phyloP scores from a whole-genome alignment of 1,140 invertebrate species.

The Maconellicoccus hirsutus region DNA sequence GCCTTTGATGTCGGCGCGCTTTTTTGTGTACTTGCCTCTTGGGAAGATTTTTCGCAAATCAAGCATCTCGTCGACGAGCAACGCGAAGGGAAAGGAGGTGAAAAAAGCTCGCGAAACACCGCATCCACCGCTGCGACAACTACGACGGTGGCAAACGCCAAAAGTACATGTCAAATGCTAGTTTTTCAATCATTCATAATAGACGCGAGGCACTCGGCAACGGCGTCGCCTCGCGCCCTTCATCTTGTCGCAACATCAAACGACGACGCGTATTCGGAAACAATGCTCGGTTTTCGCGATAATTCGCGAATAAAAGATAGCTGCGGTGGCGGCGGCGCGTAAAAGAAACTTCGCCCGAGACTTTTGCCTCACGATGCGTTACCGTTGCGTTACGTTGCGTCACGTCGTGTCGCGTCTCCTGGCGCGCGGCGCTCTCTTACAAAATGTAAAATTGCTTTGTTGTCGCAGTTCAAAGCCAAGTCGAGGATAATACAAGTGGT shows the following conservation, averaged over 20 bases:
- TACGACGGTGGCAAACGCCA: too few species aligned
- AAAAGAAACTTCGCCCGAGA: background rate
- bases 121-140: too few species aligned
- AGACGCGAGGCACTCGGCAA: background rate
- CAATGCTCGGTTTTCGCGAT: background rate
- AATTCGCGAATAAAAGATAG: background rate
- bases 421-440: too few species aligned
- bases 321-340: background rate
- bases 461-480: background rate
- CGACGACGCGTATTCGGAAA: background rate
- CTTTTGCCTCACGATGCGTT: too few species aligned
- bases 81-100: background rate
- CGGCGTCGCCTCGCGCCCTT: background rate
- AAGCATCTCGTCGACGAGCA: background rate
- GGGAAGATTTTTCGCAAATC: background rate
- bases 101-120: background rate
- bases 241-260: background rate
- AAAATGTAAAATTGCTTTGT: constrained; percentile 13
- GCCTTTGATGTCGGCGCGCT: background rate
- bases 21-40: background rate
- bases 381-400: too few species aligned
- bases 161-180: background rate
- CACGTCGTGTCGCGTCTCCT: too few species aligned
- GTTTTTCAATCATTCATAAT: background rate
- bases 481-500: background rate